These are phyloP conservation scores for Acrocyrtus sp. DNA, from an alignment of 2,888 invertebrate species.

Conservation along the genomic window DNA sequence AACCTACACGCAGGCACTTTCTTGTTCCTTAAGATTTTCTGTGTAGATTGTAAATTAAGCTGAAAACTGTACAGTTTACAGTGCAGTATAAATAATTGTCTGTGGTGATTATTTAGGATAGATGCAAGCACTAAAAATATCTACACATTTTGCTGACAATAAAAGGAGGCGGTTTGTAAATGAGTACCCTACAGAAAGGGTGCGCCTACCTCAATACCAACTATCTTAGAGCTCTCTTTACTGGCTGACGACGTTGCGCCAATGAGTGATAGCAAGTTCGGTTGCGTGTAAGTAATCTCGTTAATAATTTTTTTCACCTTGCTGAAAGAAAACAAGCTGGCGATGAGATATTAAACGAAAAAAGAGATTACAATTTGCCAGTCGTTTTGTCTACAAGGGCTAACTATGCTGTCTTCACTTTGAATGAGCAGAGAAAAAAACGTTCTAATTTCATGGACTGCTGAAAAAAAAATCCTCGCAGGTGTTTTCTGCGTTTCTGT, in stretches of 20 bases:
- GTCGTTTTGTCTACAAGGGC: too few species aligned
- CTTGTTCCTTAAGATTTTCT: too few species aligned
- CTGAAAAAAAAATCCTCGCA: too few species aligned
- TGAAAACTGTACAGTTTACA: too few species aligned
- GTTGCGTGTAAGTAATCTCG: background rate
- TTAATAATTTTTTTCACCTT: background rate
- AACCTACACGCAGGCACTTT: too few species aligned
- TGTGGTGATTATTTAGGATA: background rate
- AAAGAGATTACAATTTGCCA: too few species aligned
- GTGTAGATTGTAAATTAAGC: too few species aligned
- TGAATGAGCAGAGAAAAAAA: conserved; percentile 3
- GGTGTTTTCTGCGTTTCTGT: too few species aligned
- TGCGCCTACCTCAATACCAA: conserved; percentile 38
- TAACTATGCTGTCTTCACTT: conserved; percentile 17
- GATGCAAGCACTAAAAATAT: too few species aligned
- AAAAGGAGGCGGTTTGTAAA: conserved; percentile 21
- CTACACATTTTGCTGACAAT: background rate
- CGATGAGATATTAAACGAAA: too few species aligned
- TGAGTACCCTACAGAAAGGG: conserved; percentile 36
- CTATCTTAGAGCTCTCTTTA: conserved; percentile 28
- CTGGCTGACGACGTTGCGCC: conserved; percentile 21
- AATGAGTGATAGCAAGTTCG: background rate
- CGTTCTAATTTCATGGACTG: conserved; percentile 21
- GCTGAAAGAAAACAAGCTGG: conserved; percentile 2
- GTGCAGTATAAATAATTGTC: background rate